Evolutionary conservation across 2,797 vertebrate species (phyloP).

Genomic region (Merluccius polli): DNA sequence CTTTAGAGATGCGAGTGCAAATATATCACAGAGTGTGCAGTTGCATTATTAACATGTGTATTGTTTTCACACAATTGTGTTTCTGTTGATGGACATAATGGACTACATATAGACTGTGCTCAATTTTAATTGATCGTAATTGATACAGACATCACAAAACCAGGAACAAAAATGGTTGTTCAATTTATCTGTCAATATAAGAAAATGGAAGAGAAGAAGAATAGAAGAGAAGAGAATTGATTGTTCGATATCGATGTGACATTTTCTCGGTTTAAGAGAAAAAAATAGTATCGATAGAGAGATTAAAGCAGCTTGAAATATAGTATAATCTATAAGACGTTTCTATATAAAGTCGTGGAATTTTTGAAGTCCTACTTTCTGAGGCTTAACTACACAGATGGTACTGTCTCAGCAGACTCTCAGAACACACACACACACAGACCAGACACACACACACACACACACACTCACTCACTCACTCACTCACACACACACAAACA

Average conservation of each 20-base stretch:
- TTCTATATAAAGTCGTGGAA: background rate
- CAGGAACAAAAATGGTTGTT: background rate
- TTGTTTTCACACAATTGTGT: background rate
- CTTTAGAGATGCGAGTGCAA: background rate
- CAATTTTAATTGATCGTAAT: background rate
- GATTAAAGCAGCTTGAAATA: background rate
- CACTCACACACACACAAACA: constrained; percentile 1
- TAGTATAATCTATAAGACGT: background rate
- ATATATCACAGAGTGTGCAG: background rate
- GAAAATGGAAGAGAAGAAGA: background rate
- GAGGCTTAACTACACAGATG: background rate
- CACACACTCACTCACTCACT: background rate
- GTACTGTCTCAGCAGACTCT: background rate
- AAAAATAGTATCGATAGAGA: background rate
- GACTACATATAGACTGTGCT: background rate
- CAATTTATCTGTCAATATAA: background rate
- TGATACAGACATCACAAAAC: background rate
- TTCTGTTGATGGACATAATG: constrained; percentile 1
- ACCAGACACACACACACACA: background rate
- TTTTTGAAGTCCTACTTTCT: background rate
- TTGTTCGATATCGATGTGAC: background rate
- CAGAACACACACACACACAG: background rate
- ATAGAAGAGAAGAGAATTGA: background rate
- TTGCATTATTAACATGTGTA: background rate
- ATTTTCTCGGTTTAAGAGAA: background rate